These are phyloP conservation scores for Halcyon badia DNA, from an alignment of 2,797 vertebrate genomes.

Conservation along the genomic window DNA sequence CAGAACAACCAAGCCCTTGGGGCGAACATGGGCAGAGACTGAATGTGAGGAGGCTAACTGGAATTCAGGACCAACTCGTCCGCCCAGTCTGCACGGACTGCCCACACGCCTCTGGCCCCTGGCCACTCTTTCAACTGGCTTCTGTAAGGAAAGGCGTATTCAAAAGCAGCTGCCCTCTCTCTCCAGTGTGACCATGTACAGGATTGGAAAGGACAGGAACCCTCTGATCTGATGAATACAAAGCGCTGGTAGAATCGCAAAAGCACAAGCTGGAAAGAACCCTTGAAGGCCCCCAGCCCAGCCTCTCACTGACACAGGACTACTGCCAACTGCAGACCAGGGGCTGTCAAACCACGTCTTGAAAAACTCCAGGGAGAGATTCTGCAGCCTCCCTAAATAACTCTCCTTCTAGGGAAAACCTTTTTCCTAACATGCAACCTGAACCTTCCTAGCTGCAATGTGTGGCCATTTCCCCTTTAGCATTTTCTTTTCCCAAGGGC, in stretches of 20 bases:
- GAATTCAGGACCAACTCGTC: slow-evolving; percentile 29
- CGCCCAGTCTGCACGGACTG: neutral
- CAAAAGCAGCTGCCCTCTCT: fast-evolving
- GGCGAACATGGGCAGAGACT: neutral
- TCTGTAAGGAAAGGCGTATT: neutral
- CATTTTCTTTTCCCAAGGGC: neutral
- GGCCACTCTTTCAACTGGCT: neutral
- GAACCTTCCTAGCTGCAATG: neutral
- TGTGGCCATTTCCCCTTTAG: neutral
- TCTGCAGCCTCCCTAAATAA: neutral
- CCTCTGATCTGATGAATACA: neutral
- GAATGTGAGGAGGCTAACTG: neutral
- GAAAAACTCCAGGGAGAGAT: slow-evolving; percentile 20
- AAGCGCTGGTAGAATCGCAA: neutral
- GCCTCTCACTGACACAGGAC: fast-evolving
- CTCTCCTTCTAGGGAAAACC: neutral
- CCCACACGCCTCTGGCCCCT: neutral
- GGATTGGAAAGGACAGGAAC: neutral
- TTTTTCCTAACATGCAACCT: neutral
- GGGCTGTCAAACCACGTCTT: neutral
- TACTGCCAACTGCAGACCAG: neutral
- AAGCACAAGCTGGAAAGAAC: neutral
- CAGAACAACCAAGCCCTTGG: neutral
- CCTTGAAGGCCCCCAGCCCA: neutral
- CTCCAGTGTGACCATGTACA: fast-evolving